Evolutionary conservation across 2,113 vertebrate genomes (phyloP), one percentile per base, ranked within the genome.

Genomic region (Larimichthys crocea): DNA sequence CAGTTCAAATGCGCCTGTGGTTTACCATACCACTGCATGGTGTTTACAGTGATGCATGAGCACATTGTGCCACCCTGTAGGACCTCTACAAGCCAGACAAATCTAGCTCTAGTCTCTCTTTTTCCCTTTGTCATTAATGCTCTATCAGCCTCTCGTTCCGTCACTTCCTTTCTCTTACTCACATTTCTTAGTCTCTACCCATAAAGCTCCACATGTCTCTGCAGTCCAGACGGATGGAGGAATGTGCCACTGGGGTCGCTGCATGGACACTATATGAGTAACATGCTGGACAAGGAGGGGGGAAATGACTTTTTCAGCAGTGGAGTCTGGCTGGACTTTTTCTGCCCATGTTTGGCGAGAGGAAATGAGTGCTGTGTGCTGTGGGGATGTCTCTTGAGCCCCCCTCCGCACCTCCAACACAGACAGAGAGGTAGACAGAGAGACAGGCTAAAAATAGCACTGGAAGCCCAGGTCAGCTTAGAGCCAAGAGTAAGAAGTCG

Each of bases 291-390:
- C 48, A 15, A n/a, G 50, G 26, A 26, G 50, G 56, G 12, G 48
- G 60, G 31, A 20, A 46, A 31, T 46, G 5, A 69, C 66, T 88
- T 83, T 85, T 89, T 89, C 82, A 82, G 57, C 50, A 76, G 56
- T 72, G n/a, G 60, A 42, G 52, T 84, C 86, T 86, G 86, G 68
- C 82, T 86, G 73, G 80, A 86, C 61, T 72, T 92, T 92, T 92
- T 89, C 35, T 92, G 83, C 76, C 93, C 88, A 90, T 92, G 86
- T 91, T 92, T 92, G 88, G 91, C 53, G 22, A 90, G 44, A 91
- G 90, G 91, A 93, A 92, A 93, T 89, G 88, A 92, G 74, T 15
- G 26, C 61, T 61, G 79, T 84, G 80, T 61, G 84, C 83, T 77
- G 44, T 52, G 42, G 91, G 81, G 88, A 92, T 4, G 82, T 94